phyloP scores from a whole-genome alignment of 2,888 invertebrate genomes.

The Dolomedes plantarius region DNA sequence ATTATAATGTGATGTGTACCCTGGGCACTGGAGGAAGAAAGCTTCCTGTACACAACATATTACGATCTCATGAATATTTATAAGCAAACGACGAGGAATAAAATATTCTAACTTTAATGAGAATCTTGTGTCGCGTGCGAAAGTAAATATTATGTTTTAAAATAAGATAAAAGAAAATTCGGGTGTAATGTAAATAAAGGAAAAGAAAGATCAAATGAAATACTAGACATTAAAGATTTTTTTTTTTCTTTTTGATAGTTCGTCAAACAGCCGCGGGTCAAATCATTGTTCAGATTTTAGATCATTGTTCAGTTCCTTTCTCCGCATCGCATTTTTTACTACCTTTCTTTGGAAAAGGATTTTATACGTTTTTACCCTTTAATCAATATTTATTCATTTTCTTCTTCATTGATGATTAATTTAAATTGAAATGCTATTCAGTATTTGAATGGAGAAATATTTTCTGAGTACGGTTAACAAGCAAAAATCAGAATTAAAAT shows the following conservation, averaged over 20 bases:
- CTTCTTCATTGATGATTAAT: too few species aligned
- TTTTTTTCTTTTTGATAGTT: neutral
- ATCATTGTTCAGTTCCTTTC: neutral
- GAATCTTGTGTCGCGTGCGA: neutral
- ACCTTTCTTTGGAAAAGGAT: neutral
- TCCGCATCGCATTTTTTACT: neutral
- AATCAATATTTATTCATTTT: neutral
- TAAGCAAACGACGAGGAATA: neutral
- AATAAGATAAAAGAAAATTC: neutral
- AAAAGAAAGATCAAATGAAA: neutral
- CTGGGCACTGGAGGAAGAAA: neutral
- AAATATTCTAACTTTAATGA: neutral
- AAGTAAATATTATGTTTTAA: constrained; percentile 11
- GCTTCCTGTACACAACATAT: neutral
- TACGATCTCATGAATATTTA: neutral
- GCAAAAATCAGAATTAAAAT: too few species aligned
- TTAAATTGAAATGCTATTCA: too few species aligned
- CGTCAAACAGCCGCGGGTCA: neutral
- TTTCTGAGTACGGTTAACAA: too few species aligned
- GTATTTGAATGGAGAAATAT: too few species aligned
- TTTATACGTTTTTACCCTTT: neutral
- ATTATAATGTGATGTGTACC: neutral
- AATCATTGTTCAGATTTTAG: neutral
- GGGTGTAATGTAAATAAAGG: neutral
- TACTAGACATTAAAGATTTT: neutral